Base-by-base conservation (phyloP, 2,113 vertebrate genomes). In the Pluvianellus socialis region DNA sequence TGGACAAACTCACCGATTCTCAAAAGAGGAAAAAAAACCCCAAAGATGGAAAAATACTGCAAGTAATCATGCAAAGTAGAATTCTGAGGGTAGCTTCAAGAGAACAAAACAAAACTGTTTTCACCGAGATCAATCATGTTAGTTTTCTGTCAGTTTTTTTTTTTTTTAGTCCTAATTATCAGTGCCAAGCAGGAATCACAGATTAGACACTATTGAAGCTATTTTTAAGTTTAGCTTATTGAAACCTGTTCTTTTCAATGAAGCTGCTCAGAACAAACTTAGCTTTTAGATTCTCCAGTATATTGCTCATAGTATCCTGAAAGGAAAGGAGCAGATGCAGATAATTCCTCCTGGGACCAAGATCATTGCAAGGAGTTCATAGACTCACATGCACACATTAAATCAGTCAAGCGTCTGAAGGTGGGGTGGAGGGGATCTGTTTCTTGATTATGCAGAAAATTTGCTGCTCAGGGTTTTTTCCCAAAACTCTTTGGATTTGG, bases 121-220 rank as follows among this genome's bases (percentile, higher is more conserved):
- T 95, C 75, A 58, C 33, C 9, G 30, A 94, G 72, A 88, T 97
- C 88, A 95, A 65, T 96, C 92, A 86, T 80, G 59, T 88, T 88
- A 85, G 40, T 87, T 97, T 94, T 91, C 68, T 97, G 80, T 73
- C 26, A 7, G 4, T 62, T 56, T 42, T 56, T 28, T 42, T 50
- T 77, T 85, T 96, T 95, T 95, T 85, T 16, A n/a, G 45, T 94
- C 66, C 92, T 96, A 97, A 96, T 98, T 97, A 94, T 94, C 94
- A 80, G 72, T 84, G 61, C 88, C 95, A 98, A 96, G n/a, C 44
- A 90, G 95, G 82, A 97, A 96, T 96, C 90, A 94, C 75, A 94
- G 93, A 86, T 97, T 97, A 95, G 88, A 96, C 58, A 80, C 40
- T 28, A 95, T 6, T 93, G 92, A 96, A 96, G 73, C 76, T 97